Percentiles rank a stretch among this genome's conserved stretches.
Conservation (phyloP, 2,888 invertebrate genomes). For the Andricus curvator region DNA sequence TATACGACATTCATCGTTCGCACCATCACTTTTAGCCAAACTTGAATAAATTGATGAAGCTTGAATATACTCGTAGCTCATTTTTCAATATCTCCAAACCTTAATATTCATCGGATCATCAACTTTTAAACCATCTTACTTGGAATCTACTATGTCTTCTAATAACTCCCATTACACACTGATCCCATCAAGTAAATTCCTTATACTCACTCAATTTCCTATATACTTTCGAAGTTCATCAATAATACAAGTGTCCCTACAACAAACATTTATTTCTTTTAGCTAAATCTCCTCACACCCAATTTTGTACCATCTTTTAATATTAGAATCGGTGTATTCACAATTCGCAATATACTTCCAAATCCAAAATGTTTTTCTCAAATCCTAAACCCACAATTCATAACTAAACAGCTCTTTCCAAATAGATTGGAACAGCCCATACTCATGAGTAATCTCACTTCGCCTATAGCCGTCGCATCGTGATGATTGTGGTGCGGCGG, state of each 20-base stretch:
- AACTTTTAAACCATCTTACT: not conserved
- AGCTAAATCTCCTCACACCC: not conserved
- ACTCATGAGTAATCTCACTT: conserved; percentile 20
- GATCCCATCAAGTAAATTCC: not conserved
- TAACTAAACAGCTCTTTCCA: not conserved
- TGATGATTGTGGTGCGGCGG: conserved; percentile 24
- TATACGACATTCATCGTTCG: too few relatives aligned
- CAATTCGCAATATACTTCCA: not conserved
- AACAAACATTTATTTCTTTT: not conserved
- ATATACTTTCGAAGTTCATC: not conserved
- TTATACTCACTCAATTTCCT: not conserved
- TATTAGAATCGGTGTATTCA: not conserved
- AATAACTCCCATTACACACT: not conserved
- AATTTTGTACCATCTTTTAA: not conserved
- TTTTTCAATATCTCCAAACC: not conserved
- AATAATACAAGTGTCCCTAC: not conserved
- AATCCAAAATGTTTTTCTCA: not conserved
- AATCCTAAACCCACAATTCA: conserved; percentile 8
- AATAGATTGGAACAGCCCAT: conserved; percentile 19
- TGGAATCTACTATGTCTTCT: not conserved
- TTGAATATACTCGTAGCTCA: too few relatives aligned
- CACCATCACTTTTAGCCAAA: too few relatives aligned
- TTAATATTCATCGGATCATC: not conserved
- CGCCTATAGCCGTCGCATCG: conserved; percentile 13
- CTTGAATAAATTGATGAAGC: too few relatives aligned